Base-by-base conservation (phyloP, 2,888 invertebrate species). In the Parnassius smintheus region DNA sequence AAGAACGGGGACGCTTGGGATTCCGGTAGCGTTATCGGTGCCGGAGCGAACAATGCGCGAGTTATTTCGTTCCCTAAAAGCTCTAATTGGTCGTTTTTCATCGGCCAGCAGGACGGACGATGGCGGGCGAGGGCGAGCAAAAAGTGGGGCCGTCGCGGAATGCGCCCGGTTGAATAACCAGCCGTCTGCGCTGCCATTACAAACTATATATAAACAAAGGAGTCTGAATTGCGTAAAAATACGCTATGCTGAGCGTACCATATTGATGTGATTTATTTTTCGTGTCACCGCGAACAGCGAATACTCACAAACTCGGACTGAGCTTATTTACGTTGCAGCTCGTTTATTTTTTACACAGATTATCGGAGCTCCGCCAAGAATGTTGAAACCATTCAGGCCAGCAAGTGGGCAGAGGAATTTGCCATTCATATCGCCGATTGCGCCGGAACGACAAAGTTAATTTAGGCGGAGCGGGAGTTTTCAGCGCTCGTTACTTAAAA, bases 331-430 rank as follows among this genome's bases (percentile, higher is more conserved):
- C 89, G 83, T 82, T 76, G 81, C 80, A 69, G 74, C 72, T 75
- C 81, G 81, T 83, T 87, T 88, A 85, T 83, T 88, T 89, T 86
- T 88, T 88, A 57, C 60, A 78, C 80, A 73, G 85, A 87, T 88
- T 83, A 90, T 88, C 89, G 88, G 85, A 87, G 79, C 83, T 75
- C 83, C 83, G 91, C 91, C 91, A 91, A 90, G 91, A 91, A 91
- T 91, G 88, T 91, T 80, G 90, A 91, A 89, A 91, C 88, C 91
- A 91, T 91, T 91, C 90, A 91, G 91, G 84, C 83, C 88, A 85
- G 88, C 85, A 86, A 88, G 91, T 90, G 88, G 90, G 88, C 77
- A 81, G 88, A 83, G 86, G 89, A 84, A 91, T 91, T 85, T 76
- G 84, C 91, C 91, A 91, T 91, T 91, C 91, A 91, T 90, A 88